Percentiles rank a stretch among this genome's conserved stretches.
phyloP scores from a whole-genome alignment of 2,797 vertebrate species.

The Bovichtus variegatus region DNA sequence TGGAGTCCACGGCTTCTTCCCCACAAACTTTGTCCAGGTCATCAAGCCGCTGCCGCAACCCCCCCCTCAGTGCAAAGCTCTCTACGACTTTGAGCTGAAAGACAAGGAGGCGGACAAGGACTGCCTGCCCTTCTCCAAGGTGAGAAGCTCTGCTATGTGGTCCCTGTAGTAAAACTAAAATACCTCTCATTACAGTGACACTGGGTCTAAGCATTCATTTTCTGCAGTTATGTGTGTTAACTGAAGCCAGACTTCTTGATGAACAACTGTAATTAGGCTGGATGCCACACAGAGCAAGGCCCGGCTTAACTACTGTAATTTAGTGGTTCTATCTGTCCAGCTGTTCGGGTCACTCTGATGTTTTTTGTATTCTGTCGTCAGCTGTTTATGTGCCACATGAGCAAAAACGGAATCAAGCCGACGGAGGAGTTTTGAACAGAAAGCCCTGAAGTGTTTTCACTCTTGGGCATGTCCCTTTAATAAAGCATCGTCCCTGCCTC shows the following conservation, averaged over 20 bases:
- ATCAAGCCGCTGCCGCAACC: constrained; percentile 97
- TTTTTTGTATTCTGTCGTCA: constrained; percentile 56
- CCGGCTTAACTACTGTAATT: constrained; percentile 52
- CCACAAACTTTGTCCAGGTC: constrained; percentile 98
- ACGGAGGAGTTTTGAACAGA: constrained; percentile 43
- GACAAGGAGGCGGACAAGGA: constrained; percentile 99
- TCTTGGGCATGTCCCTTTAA: constrained; percentile 27
- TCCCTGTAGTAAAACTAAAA: constrained; percentile 60
- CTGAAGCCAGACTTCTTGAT: constrained; percentile 57
- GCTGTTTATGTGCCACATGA: constrained; percentile 52
- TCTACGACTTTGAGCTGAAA: constrained; percentile 99
- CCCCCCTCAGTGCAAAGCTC: constrained; percentile 98
- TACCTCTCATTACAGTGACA: constrained; percentile 67
- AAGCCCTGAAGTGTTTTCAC: constrained; percentile 1
- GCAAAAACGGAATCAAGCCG: constrained; percentile 63
- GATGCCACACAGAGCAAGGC: constrained; percentile 26
- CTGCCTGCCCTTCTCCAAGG: constrained; percentile 98
- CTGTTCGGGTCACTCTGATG: constrained; percentile 55
- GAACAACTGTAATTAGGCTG: constrained; percentile 71
- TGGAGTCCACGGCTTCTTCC: constrained; percentile 97
- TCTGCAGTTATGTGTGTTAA: constrained; percentile 47
- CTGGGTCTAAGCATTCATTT: constrained; percentile 66
- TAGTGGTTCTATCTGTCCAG: constrained; percentile 49
- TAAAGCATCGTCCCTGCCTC: constrained; percentile 42
- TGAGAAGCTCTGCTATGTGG: constrained; percentile 72